Evolutionary conservation across 2,113 vertebrate species (phyloP).

Genomic region (Aramus guarauna): DNA sequence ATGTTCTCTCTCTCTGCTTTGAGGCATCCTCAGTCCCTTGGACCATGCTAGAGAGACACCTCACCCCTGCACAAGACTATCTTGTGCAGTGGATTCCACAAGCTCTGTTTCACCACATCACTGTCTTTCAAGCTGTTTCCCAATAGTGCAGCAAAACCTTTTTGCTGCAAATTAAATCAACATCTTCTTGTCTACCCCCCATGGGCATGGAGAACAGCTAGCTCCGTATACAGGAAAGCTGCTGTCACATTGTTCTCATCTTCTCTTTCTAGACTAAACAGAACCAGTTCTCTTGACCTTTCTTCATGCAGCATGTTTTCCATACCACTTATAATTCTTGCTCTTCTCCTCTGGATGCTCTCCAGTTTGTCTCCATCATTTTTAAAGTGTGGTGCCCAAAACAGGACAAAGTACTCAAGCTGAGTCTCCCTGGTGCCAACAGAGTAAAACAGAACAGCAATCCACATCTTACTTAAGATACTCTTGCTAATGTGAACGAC

Average conservation of each 20-base stretch:
- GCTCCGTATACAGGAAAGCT: neutral
- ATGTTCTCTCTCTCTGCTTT: neutral
- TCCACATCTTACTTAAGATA: neutral
- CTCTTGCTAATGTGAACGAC: neutral
- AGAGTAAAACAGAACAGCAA: neutral
- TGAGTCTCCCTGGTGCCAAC: neutral
- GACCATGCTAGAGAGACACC: neutral
- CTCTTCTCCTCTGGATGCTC: neutral
- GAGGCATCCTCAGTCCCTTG: neutral
- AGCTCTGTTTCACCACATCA: neutral
- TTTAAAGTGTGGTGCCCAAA: neutral
- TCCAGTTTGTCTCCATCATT: neutral
- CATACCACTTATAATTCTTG: neutral
- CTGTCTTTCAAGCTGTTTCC: neutral
- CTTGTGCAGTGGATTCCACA: neutral
- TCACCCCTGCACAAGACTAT: neutral
- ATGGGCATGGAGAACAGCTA: neutral
- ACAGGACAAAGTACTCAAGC: neutral
- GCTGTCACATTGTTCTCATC: neutral
- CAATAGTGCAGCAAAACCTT: neutral
- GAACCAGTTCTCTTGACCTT: neutral
- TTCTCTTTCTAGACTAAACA: conserved; percentile 23
- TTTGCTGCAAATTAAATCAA: neutral
- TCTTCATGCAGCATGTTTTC: neutral
- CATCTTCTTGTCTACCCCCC: neutral